Conservation (phyloP, 2,888 invertebrate species). For the Mesorhabditis belari region DNA sequence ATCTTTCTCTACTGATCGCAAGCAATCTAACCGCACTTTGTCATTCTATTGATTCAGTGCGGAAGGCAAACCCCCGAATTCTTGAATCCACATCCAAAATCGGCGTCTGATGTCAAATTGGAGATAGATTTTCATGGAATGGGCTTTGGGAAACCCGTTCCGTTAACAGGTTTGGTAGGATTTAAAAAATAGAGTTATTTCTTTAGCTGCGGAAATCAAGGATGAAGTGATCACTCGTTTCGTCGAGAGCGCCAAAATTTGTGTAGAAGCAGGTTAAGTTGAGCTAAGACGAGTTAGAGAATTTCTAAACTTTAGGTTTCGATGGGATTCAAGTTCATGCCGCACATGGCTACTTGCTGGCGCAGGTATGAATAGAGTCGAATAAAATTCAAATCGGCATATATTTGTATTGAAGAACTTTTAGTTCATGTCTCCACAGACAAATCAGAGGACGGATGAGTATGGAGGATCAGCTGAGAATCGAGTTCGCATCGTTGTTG, state of each 20-base stretch:
- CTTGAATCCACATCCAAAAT: constrained; percentile 25
- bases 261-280: not conserved
- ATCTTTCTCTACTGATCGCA: not conserved
- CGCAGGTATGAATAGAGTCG: too few relatives aligned
- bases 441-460: constrained; percentile 39
- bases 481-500: constrained; percentile 30
- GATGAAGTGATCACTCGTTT: constrained; percentile 32
- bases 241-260: constrained; percentile 17
- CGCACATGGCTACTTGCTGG: not conserved
- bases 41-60: constrained; percentile 1
- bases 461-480: constrained; percentile 37
- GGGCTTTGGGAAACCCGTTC: constrained; percentile 29
- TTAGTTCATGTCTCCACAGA: constrained; percentile 39
- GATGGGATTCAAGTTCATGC: not conserved
- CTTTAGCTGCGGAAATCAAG: constrained; percentile 19
- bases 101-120: constrained; percentile 32
- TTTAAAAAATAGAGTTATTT: not conserved
- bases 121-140: not conserved
- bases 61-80: constrained; percentile 33
- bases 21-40: not conserved
- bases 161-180: constrained; percentile 9
- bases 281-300: not conserved
- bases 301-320: not conserved
- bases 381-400: too few relatives aligned
- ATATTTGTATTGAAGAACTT: too few relatives aligned